Evolutionary conservation across 2,888 invertebrate genomes (phyloP).

Genomic region (Conistra vaccinii): DNA sequence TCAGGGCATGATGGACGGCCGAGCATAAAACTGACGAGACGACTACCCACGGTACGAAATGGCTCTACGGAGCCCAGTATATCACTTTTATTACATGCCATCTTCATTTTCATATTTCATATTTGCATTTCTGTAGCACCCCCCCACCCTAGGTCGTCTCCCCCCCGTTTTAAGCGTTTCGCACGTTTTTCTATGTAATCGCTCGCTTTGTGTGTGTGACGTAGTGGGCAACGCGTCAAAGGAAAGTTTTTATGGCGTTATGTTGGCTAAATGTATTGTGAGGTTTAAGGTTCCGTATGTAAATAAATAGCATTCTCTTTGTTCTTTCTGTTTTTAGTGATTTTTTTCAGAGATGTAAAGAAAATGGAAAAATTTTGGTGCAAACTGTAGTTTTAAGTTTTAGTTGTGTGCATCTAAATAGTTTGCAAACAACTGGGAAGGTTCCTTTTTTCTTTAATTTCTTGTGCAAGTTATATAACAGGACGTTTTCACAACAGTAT

Average conservation of each 20-base stretch:
- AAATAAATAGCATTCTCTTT: constrained; percentile 18
- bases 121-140: constrained; percentile 89
- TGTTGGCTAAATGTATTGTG: constrained; percentile 56
- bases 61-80: constrained; percentile 94
- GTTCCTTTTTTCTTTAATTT: not conserved
- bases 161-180: constrained; percentile 84
- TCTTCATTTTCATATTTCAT: constrained; percentile 93
- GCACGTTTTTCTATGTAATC: constrained; percentile 89
- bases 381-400: not conserved
- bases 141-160: constrained; percentile 64
- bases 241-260: constrained; percentile 77
- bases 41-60: constrained; percentile 93
- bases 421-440: not conserved
- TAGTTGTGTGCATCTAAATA: not conserved
- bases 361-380: not conserved
- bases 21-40: constrained; percentile 94
- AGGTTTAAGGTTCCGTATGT: constrained; percentile 66
- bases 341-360: not conserved
- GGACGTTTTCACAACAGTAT: not conserved
- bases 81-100: constrained; percentile 95
- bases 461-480: not conserved
- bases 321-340: not conserved
- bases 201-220: constrained; percentile 82
- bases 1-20: constrained; percentile 94
- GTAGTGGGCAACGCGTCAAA: constrained; percentile 80